Base-by-base conservation (phyloP, 2,888 invertebrate species). In the Cephus runcator region DNA sequence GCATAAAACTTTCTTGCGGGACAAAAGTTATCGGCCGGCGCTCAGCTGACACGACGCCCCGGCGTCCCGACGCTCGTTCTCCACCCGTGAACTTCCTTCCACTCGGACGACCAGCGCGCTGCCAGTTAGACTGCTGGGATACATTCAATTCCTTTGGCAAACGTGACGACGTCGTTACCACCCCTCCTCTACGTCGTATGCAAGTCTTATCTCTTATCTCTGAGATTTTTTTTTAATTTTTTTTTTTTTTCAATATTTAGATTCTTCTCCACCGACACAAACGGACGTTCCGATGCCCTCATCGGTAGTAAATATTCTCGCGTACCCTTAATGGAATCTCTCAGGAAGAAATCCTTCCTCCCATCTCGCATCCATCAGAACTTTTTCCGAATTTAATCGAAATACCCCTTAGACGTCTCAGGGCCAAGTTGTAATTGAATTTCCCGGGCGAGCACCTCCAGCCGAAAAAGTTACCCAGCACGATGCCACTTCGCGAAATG, bases 1-100 rank as follows among this genome's bases (percentile, higher is more conserved):
- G 76, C 77, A 73, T 79, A 84, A 83, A 83, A 82, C 82, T 84
- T 85, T 83, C 73, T 73, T 75, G 76, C 75, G 76, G 73, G 77
- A 77, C 77, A 81, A 34, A 82, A 83, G 76, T 83, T 84, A 79
- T 81, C 81, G 23, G 23, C 80, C 79, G 81, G 82, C 78, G 30
- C 71, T 81, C 84, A 83, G 83, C 82, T 84, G 85, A 84, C 81
- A 56, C 73, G 69, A 69, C 78, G 80, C 71, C 77, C 69, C 33
- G 69, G 15, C 78, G 69, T 56, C n/a, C 33, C 35, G 69, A 36
- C 77, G 69, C 75, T 75, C 76, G 56, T 56, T 56, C 15, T 56
- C 56, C 56, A 56, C 56, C 56, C 23, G 56, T 23, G 56, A 56
- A 56, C 56, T 56, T 56, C 2, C 56, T 23, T 56, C 23, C 56